Evolutionary conservation across 2,888 invertebrate species (phyloP), one percentile per base, ranked within the genome.

Genomic region (Diachrysia chrysitis): DNA sequence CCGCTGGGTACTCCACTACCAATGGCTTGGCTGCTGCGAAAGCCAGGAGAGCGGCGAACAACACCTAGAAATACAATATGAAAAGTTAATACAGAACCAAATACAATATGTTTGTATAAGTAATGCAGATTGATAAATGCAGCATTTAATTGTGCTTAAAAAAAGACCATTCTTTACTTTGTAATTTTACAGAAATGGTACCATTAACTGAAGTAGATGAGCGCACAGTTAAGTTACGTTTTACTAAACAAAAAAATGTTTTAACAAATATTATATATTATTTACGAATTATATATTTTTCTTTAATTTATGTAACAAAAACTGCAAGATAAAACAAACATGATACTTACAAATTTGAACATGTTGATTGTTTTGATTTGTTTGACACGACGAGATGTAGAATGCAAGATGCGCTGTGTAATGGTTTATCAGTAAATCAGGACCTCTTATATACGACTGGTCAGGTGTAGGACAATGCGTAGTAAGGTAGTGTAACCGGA

Each of bases 1-100:
- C 76, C 76, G 91, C 86, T 0, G 93, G 93, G 73, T 91, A 93
- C 71, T 92, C 91, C 73, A 88, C 85, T 66, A 92, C 87, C 64
- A 93, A 71, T 42, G 96, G 96, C 87, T 95, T 95, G 51, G 96
- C 96, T 63, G 92, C 86, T 57, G 94, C 95, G 67, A 96, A 89
- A 81, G 96, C 96, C 92, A 96, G 83, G 48, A 96, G 86, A 86
- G 95, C 95, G 76, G 93, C 92, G 85, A 96, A 91, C 79, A 96
- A 63, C 58, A 93, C 70, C 93, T 93, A 89, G 32, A 86, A 89
- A 63, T 58, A 66, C 55, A 56, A 63, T 16, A 32, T 25, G 1
- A 1, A 25, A 25, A 16, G 29, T 25, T 19, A 54, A 25, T 16
- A 16, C 14, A 16, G 29, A 32, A 5, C 6, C 1, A 32, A 9